Conservation (phyloP, 2,888 invertebrate species). For the Phyllotreta striolata region DNA sequence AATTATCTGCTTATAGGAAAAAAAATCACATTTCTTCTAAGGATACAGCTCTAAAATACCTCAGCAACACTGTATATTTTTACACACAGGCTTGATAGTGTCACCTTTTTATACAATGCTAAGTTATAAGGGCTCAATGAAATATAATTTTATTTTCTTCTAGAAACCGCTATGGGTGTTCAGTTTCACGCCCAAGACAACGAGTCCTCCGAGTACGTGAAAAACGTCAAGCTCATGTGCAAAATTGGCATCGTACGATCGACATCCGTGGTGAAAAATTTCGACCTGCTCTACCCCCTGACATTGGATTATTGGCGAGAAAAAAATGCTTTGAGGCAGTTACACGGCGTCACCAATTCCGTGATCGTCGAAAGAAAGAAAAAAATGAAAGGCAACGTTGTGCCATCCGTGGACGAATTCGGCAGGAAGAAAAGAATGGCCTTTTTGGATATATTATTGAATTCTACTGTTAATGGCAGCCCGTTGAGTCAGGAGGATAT, state of each 20-base stretch:
- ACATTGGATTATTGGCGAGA: slow-evolving; percentile 67
- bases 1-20: too few species aligned
- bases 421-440: slow-evolving; percentile 70
- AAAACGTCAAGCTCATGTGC: slow-evolving; percentile 69
- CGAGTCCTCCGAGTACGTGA: slow-evolving; percentile 74
- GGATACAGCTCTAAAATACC: too few species aligned
- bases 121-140: not conserved
- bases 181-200: slow-evolving; percentile 75
- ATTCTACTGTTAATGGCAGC: slow-evolving; percentile 67
- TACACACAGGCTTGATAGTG: too few species aligned
- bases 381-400: slow-evolving; percentile 57
- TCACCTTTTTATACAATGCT: too few species aligned
- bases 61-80: too few species aligned
- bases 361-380: slow-evolving; percentile 43
- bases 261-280: slow-evolving; percentile 59
- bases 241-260: slow-evolving; percentile 48
- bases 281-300: slow-evolving; percentile 63
- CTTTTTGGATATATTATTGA: slow-evolving; percentile 72
- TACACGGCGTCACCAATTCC: slow-evolving; percentile 27
- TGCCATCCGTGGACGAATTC: slow-evolving; percentile 43
- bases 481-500: slow-evolving; percentile 68
- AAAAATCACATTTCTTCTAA: too few species aligned
- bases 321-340: slow-evolving; percentile 44
- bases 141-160: slow-evolving; percentile 55
- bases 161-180: slow-evolving; percentile 87